Conservation (phyloP, 2,888 invertebrate species). For the Harpagoxenus sublaevis region DNA sequence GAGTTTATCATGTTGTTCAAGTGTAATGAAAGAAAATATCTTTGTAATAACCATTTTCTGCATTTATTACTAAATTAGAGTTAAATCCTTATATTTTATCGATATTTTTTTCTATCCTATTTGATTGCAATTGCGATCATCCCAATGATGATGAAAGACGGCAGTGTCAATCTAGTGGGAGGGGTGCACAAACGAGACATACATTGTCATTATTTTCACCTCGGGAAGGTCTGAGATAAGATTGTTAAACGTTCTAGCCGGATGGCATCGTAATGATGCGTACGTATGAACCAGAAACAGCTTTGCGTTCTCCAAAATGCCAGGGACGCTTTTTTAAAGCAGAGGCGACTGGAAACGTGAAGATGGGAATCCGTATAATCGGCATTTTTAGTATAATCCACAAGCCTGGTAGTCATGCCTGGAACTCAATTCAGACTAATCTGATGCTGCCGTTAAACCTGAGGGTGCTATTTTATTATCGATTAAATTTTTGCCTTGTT, state of each 20-base stretch:
- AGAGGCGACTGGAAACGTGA: slow-evolving; percentile 86
- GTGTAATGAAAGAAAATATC: neutral
- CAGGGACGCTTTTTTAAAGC: slow-evolving; percentile 81
- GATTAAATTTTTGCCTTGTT: neutral
- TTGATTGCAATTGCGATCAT: slow-evolving; percentile 37
- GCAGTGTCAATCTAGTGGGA: slow-evolving; percentile 92
- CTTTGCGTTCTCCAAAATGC: slow-evolving; percentile 84
- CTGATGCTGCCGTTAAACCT: slow-evolving; percentile 89
- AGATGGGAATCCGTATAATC: slow-evolving; percentile 91
- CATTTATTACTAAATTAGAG: neutral
- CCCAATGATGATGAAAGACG: slow-evolving; percentile 79
- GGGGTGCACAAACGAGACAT: slow-evolving; percentile 90
- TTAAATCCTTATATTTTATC: neutral
- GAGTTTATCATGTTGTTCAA: slow-evolving; percentile 10
- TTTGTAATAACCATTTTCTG: neutral
- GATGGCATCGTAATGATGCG: slow-evolving; percentile 90
- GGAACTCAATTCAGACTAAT: slow-evolving; percentile 96
- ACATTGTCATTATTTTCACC: slow-evolving; percentile 87
- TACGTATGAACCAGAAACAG: slow-evolving; percentile 92
- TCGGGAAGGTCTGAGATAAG: slow-evolving; percentile 95
- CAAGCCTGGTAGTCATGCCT: slow-evolving; percentile 87
- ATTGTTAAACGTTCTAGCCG: slow-evolving; percentile 90
- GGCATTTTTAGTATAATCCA: slow-evolving; percentile 93
- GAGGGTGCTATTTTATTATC: slow-evolving; percentile 76
- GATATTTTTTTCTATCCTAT: neutral